Conservation (phyloP, 1,140 invertebrate genomes). For the Phthorimaea operculella region DNA sequence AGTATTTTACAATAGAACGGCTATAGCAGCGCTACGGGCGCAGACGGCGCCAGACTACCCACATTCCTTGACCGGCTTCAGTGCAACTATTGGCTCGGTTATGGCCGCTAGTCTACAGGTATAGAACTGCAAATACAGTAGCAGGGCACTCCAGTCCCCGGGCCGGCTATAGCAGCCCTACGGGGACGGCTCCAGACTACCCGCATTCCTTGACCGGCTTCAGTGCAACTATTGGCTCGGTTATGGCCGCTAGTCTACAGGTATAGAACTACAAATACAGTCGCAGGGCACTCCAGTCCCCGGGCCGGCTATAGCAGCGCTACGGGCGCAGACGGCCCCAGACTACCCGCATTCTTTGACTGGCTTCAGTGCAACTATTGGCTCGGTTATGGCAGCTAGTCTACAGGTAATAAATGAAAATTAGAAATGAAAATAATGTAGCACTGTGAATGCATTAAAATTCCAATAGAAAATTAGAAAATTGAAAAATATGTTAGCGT, state of each 20-base stretch:
- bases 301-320: slow-evolving; percentile 72
- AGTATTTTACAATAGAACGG: too few species aligned
- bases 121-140: slow-evolving; percentile 81
- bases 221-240: slow-evolving; percentile 74
- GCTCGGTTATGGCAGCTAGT: slow-evolving; percentile 75
- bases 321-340: slow-evolving; percentile 72
- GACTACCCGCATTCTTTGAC: slow-evolving; percentile 76
- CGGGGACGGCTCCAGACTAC: slow-evolving; percentile 77
- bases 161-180: slow-evolving; percentile 73
- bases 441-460: too few species aligned
- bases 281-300: slow-evolving; percentile 85
- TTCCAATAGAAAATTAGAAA: too few species aligned
- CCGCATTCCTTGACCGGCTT: slow-evolving; percentile 74
- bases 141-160: slow-evolving; percentile 81
- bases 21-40: slow-evolving; percentile 72
- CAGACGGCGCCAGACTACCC: slow-evolving; percentile 77
- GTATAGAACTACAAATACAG: slow-evolving; percentile 78
- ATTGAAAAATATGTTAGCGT: too few species aligned
- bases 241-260: slow-evolving; percentile 77
- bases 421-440: too few species aligned
- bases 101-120: slow-evolving; percentile 78
- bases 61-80: slow-evolving; percentile 73
- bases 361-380: slow-evolving; percentile 76
- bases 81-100: slow-evolving; percentile 76
- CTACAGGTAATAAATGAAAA: too few species aligned